Conservation (phyloP, 2,888 invertebrate genomes). For the Dasysyrphus albostriatus region DNA sequence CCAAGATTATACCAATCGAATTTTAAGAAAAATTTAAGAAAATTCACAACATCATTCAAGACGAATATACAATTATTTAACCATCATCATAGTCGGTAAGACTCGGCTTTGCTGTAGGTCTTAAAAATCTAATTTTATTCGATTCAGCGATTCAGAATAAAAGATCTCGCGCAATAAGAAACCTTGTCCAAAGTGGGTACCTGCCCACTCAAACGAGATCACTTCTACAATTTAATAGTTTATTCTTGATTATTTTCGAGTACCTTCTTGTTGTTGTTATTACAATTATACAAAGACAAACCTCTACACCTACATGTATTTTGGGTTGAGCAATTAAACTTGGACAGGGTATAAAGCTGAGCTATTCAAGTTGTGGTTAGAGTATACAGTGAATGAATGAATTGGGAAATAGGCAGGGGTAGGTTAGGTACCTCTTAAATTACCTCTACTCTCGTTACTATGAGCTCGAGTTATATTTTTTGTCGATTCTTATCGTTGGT, state of each 20-base stretch:
- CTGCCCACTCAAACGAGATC: slow-evolving; percentile 65
- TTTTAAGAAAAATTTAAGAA: background rate
- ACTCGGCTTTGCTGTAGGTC: slow-evolving; percentile 39
- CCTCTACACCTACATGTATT: slow-evolving; percentile 4
- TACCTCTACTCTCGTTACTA: slow-evolving; percentile 16
- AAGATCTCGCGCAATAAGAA: slow-evolving; percentile 53
- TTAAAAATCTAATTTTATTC: slow-evolving; percentile 52
- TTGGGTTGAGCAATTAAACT: slow-evolving; percentile 24
- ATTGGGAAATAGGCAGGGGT: slow-evolving; percentile 18
- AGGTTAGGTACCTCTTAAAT: slow-evolving; percentile 9
- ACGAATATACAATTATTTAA: slow-evolving; percentile 18
- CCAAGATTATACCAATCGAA: background rate
- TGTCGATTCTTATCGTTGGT: slow-evolving; percentile 24
- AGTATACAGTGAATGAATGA: background rate
- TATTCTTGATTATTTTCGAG: slow-evolving; percentile 49
- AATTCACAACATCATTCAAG: no score
- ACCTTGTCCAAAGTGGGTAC: slow-evolving; percentile 50
- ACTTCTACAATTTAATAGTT: slow-evolving; percentile 41
- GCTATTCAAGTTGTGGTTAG: background rate
- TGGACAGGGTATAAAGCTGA: background rate
- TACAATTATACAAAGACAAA: background rate
- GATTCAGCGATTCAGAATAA: slow-evolving; percentile 57
- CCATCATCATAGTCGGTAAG: slow-evolving; percentile 35
- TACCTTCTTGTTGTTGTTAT: slow-evolving; percentile 26
- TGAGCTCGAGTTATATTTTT: background rate